Conservation (phyloP, 2,888 invertebrate genomes). For the Lymantria dispar region DNA sequence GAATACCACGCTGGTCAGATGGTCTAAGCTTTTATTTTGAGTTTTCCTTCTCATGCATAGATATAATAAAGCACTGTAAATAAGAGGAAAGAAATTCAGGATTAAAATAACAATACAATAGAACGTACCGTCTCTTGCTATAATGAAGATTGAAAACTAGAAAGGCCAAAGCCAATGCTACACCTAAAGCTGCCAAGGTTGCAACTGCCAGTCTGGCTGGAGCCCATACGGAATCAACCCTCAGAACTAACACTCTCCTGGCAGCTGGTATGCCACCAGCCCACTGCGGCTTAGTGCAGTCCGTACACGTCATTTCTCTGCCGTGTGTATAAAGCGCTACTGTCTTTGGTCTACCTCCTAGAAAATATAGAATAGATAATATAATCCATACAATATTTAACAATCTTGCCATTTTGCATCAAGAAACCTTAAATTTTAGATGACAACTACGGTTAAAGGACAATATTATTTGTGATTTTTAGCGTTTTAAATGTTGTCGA, state of each 20-base stretch:
- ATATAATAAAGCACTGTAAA: too few species aligned
- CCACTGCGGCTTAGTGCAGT: conserved; percentile 87
- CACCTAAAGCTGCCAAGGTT: conserved; percentile 88
- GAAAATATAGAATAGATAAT: background rate
- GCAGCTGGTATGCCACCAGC: conserved; percentile 92
- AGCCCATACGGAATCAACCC: conserved; percentile 89
- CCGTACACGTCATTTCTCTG: conserved; percentile 84
- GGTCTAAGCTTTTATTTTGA: too few species aligned
- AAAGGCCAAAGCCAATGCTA: conserved; percentile 88
- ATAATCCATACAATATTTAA: too few species aligned
- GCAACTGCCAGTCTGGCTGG: conserved; percentile 89
- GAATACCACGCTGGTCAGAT: too few species aligned
- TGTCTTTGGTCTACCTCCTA: conserved; percentile 86
- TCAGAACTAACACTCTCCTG: conserved; percentile 87
- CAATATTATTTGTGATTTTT: too few species aligned
- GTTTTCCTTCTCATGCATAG: too few species aligned
- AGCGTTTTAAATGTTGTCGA: too few species aligned
- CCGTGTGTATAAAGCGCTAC: conserved; percentile 88
- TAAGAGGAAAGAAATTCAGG: too few species aligned
- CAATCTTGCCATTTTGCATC: too few species aligned
- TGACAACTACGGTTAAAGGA: too few species aligned
- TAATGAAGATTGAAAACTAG: conserved; percentile 92
- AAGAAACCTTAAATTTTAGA: too few species aligned
- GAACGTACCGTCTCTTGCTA: conserved; percentile 87
- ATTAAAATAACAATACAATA: conserved; percentile 7